Evolutionary conservation across 2,797 vertebrate genomes (phyloP).

Genomic region (Sebastes oblongus): DNA sequence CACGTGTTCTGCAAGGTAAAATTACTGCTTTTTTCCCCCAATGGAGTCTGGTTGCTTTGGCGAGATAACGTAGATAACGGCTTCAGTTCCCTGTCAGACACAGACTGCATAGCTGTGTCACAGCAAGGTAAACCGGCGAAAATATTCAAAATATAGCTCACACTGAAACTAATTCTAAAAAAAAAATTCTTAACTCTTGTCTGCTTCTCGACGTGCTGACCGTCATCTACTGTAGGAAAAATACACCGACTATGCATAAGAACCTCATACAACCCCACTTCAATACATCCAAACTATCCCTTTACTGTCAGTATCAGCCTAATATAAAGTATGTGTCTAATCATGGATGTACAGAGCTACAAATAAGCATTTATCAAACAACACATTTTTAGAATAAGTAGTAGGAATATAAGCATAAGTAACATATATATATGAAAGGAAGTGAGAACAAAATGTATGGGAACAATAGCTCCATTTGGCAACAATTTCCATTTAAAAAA

Average conservation of each 20-base stretch:
- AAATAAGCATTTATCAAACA: background rate
- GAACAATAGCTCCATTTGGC: background rate
- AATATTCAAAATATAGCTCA: too few relatives aligned
- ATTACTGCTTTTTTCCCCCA: too few relatives aligned
- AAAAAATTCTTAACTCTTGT: too few relatives aligned
- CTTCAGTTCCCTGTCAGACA: rapidly evolving
- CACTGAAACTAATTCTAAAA: too few relatives aligned
- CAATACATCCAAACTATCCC: too few relatives aligned
- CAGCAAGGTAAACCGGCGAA: too few relatives aligned
- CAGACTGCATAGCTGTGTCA: rapidly evolving
- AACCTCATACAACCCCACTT: too few relatives aligned
- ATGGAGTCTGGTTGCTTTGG: too few relatives aligned
- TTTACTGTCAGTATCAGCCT: background rate
- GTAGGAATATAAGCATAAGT: background rate
- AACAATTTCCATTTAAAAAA: background rate
- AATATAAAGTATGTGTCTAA: background rate
- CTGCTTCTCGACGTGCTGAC: too few relatives aligned
- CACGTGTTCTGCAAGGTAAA: too few relatives aligned
- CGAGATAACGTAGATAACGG: rapidly evolving
- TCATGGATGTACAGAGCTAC: background rate
- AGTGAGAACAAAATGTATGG: background rate
- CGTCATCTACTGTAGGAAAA: too few relatives aligned
- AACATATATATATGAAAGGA: background rate
- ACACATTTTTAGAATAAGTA: background rate
- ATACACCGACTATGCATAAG: too few relatives aligned